Percentiles rank a stretch among this genome's conserved stretches.
phyloP scores from a whole-genome alignment of 2,797 vertebrate genomes.

The Australoheros facetus region DNA sequence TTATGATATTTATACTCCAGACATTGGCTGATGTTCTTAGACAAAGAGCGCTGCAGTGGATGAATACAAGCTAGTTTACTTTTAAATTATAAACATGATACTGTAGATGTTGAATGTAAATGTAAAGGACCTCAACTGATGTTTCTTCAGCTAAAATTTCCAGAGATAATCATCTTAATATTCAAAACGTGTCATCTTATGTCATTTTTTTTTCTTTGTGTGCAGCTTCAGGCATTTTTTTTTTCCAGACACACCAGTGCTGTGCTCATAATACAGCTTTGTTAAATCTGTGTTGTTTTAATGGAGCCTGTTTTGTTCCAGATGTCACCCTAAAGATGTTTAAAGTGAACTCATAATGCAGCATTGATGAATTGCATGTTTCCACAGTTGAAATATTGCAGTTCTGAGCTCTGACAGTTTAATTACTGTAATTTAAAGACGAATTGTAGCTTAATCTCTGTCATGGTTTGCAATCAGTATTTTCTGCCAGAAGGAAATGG shows the following conservation, averaged over 20 bases:
- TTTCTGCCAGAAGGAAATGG: conserved; percentile 53
- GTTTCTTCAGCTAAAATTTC: background rate
- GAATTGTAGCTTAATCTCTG: conserved; percentile 61
- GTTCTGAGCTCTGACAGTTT: conserved; percentile 63
- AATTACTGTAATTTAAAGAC: conserved; percentile 68
- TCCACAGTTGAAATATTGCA: conserved; percentile 48
- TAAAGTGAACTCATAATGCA: conserved; percentile 43
- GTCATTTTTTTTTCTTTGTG: background rate
- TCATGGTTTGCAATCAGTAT: conserved; percentile 48
- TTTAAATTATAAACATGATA: background rate
- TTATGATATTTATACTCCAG: conserved; percentile 32
- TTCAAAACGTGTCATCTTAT: background rate
- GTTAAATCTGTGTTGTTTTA: conserved; percentile 32
- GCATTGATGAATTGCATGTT: conserved; percentile 47
- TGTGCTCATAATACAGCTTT: background rate
- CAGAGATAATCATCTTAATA: background rate
- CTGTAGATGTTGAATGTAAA: background rate
- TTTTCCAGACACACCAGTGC: background rate
- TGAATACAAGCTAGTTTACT: background rate
- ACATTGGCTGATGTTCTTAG: background rate
- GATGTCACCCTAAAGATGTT: conserved; percentile 47
- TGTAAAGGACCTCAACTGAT: background rate
- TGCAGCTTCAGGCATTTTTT: background rate
- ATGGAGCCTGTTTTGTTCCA: conserved; percentile 39
- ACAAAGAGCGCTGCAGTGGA: background rate